Conservation (phyloP, 2,888 invertebrate genomes). For the Drosophila fungiperda region DNA sequence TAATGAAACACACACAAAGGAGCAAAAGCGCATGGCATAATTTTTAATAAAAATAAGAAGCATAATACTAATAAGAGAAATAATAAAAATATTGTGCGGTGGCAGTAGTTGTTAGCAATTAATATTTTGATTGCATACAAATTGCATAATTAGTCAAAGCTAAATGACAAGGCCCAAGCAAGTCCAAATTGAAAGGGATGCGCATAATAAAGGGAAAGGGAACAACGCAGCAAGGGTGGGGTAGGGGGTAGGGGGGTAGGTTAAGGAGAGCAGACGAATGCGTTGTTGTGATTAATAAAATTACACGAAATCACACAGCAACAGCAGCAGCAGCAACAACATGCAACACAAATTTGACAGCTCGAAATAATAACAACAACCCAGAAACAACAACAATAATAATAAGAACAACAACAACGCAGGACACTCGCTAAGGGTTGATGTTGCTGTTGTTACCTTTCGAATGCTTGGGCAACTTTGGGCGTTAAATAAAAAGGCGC, state of each 20-base stretch:
- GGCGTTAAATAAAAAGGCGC: conserved; percentile 71
- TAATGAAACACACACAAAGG: conserved; percentile 47
- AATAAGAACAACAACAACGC: conserved; percentile 19
- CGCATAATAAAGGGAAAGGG: conserved; percentile 8
- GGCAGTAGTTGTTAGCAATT: conserved; percentile 56
- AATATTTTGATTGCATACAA: conserved; percentile 80
- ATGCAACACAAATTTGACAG: conserved; percentile 70
- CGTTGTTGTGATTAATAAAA: conserved; percentile 81
- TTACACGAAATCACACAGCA: conserved; percentile 67
- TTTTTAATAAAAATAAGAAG: conserved; percentile 24
- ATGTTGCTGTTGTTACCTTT: conserved; percentile 56
- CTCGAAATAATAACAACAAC: conserved; percentile 67
- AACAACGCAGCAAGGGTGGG: not conserved
- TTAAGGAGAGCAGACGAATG: conserved; percentile 58
- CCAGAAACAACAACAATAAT: conserved; percentile 27
- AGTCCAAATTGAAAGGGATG: conserved; percentile 41
- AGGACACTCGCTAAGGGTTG: conserved; percentile 53
- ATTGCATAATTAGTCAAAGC: conserved; percentile 81
- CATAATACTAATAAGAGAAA: conserved; percentile 17
- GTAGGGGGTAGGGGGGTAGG: conserved; percentile 6
- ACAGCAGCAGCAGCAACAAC: conserved; percentile 17
- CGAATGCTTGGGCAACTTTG: conserved; percentile 47
- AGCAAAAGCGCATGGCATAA: conserved; percentile 30
- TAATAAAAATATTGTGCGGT: conserved; percentile 26
- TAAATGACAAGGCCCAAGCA: conserved; percentile 56